Conservation (phyloP, 2,797 vertebrate species). For the Amazonetta brasiliensis region DNA sequence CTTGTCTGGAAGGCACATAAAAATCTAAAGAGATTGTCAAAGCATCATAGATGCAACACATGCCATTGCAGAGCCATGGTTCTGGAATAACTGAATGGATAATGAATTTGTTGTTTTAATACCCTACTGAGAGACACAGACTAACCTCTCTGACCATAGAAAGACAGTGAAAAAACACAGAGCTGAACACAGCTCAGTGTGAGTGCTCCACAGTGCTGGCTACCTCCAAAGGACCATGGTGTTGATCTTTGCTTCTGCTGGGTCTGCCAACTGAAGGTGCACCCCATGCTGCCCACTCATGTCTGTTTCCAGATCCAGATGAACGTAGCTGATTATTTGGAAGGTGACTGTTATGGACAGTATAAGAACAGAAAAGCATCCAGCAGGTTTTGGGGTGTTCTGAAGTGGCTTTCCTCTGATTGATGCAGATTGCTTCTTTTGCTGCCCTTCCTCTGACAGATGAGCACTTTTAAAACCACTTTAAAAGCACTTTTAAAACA, state of each 20-base stretch:
- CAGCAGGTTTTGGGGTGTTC: neutral
- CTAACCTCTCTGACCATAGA: neutral
- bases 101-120: neutral
- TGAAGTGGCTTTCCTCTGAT: neutral
- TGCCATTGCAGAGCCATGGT: neutral
- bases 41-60: neutral
- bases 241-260: neutral
- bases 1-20: neutral
- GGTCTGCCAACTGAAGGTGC: neutral
- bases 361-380: neutral
- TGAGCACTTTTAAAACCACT: slow-evolving; percentile 32
- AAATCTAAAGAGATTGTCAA: neutral
- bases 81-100: neutral
- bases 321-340: neutral
- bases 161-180: neutral
- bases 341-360: neutral
- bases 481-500: neutral
- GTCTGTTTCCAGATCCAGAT: neutral
- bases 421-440: neutral
- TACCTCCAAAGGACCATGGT: rapidly evolving
- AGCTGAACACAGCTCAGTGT: neutral
- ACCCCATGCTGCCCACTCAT: rapidly evolving
- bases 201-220: rapidly evolving
- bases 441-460: slow-evolving; percentile 20
- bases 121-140: rapidly evolving